Conservation (phyloP, 2,888 invertebrate species). For the Ophioninae sp. region DNA sequence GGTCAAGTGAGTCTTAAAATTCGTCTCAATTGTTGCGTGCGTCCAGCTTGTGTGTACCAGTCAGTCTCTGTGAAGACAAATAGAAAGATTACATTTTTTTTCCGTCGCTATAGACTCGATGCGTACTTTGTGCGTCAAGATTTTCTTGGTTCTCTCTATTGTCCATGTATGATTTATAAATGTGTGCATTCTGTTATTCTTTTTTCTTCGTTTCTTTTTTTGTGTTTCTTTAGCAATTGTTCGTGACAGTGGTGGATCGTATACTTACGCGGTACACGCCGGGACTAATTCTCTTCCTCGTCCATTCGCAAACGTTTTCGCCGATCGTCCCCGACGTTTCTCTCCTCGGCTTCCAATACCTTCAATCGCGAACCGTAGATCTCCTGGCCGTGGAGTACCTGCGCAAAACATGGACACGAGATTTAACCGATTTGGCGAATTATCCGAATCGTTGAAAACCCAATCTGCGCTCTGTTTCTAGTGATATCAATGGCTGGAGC, state of each 20-base stretch:
- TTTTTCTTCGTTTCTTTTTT: constrained; percentile 39
- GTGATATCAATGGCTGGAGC: background rate
- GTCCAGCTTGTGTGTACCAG: constrained; percentile 81
- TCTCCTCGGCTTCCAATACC: constrained; percentile 94
- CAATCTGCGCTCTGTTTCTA: background rate
- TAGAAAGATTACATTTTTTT: constrained; percentile 77
- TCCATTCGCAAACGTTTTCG: constrained; percentile 79
- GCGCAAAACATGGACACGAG: constrained; percentile 52
- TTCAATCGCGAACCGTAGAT: constrained; percentile 93
- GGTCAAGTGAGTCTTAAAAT: constrained; percentile 81
- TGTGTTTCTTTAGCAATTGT: constrained; percentile 19
- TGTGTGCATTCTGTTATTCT: constrained; percentile 39
- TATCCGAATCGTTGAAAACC: background rate
- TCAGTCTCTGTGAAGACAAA: constrained; percentile 82
- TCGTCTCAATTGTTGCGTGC: constrained; percentile 81
- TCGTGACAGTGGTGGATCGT: constrained; percentile 58
- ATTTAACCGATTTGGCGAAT: background rate
- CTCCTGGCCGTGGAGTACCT: constrained; percentile 91
- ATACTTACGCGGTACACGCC: constrained; percentile 76
- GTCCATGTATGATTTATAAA: constrained; percentile 50
- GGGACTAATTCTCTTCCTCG: constrained; percentile 77
- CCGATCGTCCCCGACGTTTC: constrained; percentile 78
- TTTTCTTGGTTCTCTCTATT: constrained; percentile 22
- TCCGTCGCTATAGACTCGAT: constrained; percentile 61
- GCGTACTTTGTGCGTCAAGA: constrained; percentile 65